Conservation (phyloP, 2,888 invertebrate genomes). For the Coleophora deauratella region DNA sequence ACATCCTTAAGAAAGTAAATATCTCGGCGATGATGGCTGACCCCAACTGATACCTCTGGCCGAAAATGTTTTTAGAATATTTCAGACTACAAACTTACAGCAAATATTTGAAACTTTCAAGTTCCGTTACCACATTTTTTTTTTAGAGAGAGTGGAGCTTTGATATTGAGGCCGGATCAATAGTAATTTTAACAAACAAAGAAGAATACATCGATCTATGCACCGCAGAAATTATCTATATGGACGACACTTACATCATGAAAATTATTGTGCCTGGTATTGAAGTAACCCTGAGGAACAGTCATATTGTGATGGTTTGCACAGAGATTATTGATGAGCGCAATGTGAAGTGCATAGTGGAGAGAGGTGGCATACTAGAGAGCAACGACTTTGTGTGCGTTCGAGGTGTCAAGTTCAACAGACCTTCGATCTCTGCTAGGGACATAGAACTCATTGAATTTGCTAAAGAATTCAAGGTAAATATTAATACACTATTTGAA, state of each 20-base stretch:
- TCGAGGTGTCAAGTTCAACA: constrained; percentile 27
- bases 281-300: constrained; percentile 32
- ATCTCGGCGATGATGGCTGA: too few relatives aligned
- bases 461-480: constrained; percentile 37
- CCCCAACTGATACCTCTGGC: too few relatives aligned
- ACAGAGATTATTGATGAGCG: constrained; percentile 22
- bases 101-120: too few relatives aligned
- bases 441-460: constrained; percentile 37
- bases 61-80: too few relatives aligned
- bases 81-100: too few relatives aligned
- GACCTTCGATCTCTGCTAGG: constrained; percentile 27
- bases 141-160: too few relatives aligned
- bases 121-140: too few relatives aligned
- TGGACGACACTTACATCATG: constrained; percentile 33
- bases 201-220: too few relatives aligned
- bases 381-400: constrained; percentile 28
- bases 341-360: constrained; percentile 31
- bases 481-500: too few relatives aligned
- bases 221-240: constrained; percentile 30
- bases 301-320: constrained; percentile 30
- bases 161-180: too few relatives aligned
- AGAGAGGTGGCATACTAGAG: constrained; percentile 23
- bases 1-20: too few relatives aligned
- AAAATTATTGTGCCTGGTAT: constrained; percentile 25
- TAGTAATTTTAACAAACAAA: too few relatives aligned